Evolutionary conservation across 2,113 vertebrate species (phyloP).

Genomic region (Pseudopipra pipra): DNA sequence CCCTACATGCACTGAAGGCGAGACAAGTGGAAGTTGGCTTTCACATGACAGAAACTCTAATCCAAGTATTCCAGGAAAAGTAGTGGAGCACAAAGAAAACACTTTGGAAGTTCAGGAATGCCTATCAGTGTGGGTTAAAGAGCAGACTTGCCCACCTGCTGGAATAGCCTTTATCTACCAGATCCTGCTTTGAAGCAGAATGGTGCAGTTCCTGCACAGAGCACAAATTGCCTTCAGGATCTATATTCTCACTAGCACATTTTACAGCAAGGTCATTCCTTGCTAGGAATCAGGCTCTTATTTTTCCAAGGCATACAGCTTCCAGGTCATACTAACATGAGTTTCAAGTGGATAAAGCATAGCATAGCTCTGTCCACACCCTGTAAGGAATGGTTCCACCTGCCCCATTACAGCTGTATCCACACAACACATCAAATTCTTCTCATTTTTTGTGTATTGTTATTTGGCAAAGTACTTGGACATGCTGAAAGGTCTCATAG

Average conservation of each 20-base stretch:
- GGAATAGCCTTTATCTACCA: not conserved
- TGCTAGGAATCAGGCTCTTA: not conserved
- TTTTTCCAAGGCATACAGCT: not conserved
- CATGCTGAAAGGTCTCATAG: not conserved
- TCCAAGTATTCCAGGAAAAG: not conserved
- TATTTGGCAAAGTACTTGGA: not conserved
- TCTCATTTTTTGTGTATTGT: not conserved
- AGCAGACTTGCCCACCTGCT: not conserved
- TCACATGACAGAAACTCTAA: not conserved
- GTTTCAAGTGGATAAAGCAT: not conserved
- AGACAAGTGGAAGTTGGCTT: not conserved
- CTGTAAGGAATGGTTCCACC: not conserved
- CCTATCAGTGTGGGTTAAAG: not conserved
- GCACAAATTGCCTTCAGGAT: not conserved
- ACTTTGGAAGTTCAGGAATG: not conserved
- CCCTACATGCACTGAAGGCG: not conserved
- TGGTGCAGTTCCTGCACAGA: not conserved
- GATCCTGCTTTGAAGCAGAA: not conserved
- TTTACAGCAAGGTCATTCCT: not conserved
- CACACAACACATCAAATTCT: not conserved
- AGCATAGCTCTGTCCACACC: not conserved
- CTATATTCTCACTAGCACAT: not conserved
- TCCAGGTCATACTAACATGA: not conserved
- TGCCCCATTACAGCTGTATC: not conserved
- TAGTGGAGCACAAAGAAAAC: not conserved